These are phyloP conservation scores for Andrena hattorfiana DNA, from an alignment of 2,888 invertebrate genomes.

Conservation along the genomic window DNA sequence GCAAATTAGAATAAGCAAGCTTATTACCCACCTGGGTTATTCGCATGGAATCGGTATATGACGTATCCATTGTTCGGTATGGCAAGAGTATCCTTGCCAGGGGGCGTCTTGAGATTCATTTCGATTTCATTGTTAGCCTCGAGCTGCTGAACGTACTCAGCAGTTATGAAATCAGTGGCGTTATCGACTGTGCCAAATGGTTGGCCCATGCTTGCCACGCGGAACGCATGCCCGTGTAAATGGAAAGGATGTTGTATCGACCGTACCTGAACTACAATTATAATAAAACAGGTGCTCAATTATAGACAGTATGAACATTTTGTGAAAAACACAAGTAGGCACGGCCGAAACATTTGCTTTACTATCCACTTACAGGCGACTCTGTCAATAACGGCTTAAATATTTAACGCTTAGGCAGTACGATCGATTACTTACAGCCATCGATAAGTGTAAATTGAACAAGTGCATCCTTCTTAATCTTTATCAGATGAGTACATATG, in stretches of 20 bases:
- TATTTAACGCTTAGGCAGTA: too few relatives aligned
- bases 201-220: conserved; percentile 92
- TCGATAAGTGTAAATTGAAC: conserved; percentile 96
- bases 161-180: background rate
- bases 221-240: conserved; percentile 93
- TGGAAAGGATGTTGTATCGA: conserved; percentile 95
- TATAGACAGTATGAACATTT: too few relatives aligned
- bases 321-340: too few relatives aligned
- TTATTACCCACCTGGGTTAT: conserved; percentile 91
- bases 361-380: too few relatives aligned
- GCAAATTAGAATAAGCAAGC: background rate
- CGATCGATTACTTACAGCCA: conserved; percentile 87
- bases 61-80: conserved; percentile 96
- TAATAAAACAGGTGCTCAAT: background rate
- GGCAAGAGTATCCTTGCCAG: conserved; percentile 93
- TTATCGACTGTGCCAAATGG: conserved; percentile 25
- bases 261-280: conserved; percentile 90
- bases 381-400: background rate
- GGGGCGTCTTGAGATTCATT: conserved; percentile 90
- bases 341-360: too few relatives aligned
- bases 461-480: conserved; percentile 92
- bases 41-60: conserved; percentile 93
- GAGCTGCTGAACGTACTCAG: conserved; percentile 80
- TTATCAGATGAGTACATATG: conserved; percentile 93
- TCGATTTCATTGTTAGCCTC: conserved; percentile 90